Evolutionary conservation across 1,140 invertebrate species (phyloP), one percentile per base, ranked within the genome.

Genomic region (Nomia melanderi): DNA sequence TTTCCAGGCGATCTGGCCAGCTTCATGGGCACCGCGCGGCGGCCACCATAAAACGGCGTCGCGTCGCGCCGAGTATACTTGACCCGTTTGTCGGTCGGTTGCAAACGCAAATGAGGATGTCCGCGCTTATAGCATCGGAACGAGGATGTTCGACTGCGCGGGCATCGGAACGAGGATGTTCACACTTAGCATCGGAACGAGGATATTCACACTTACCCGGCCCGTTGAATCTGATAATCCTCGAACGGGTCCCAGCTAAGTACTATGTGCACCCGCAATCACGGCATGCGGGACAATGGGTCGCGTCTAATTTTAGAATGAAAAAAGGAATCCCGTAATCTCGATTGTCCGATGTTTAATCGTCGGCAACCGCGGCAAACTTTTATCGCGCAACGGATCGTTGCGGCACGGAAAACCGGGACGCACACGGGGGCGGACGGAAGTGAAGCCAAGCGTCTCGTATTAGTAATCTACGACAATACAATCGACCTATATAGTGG

Each of bases 391-490:
- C 39, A 66, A 64, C 36, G 1, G 8, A 50, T 57, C 29, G 71
- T 83, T 83, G 63, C 76, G 81, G 57, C 39, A 8, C 20, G 31
- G 23, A 36, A n/a, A 44, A 47, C 53, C 41, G 29, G 60, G 29
- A 67, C 75, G 20, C 25, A 36, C 3, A 5, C 33, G 33, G 67
- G 17, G 29, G 39, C 29, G 39, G 79, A 69, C 82, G 83, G 84
- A 85, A 85, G 82, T 77, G 67, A 82, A 79, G 73, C 79, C n/a
- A 79, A 82, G 79, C 84, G 82, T 79, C 82, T 79, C 79, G 72
- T 82, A 84, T 82, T 85, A 78, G 78, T 76, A 70, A 63, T 77
- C 64, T 53, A 74, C 62, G 74, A 83, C 80, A 66, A 85, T 78
- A 57, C 39, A 47, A 83, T 83, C 81, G 80, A 78, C 78, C 80